phyloP scores from a whole-genome alignment of 2,113 vertebrate species.

The Tachycineta bicolor region DNA sequence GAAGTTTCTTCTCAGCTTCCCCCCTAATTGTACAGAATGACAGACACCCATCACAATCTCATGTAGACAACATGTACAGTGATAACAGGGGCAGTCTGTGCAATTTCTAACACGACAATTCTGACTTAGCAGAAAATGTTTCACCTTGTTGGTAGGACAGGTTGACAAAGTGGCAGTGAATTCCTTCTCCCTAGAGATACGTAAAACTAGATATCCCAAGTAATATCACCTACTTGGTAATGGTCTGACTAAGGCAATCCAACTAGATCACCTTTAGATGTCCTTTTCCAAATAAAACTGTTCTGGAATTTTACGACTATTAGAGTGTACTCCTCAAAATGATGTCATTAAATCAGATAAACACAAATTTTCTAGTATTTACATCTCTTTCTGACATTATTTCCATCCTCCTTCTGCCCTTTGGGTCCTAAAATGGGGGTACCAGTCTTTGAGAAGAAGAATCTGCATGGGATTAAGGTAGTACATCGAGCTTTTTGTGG shows the following conservation, averaged over 20 bases:
- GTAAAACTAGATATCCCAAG: background rate
- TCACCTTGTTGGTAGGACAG: background rate
- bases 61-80: background rate
- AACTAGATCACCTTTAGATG: background rate
- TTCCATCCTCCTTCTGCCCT: background rate
- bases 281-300: background rate
- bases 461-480: background rate
- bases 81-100: background rate
- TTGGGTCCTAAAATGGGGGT: background rate
- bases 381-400: background rate
- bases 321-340: background rate
- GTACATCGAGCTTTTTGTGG: background rate
- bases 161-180: background rate
- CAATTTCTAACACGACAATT: background rate
- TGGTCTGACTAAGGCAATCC: background rate
- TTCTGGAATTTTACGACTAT: background rate
- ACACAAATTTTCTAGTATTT: background rate
- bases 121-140: background rate
- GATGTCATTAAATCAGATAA: background rate
- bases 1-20: background rate
- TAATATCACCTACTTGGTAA: background rate
- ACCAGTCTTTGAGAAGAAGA: background rate
- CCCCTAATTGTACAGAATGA: background rate
- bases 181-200: background rate
- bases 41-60: background rate